Base-by-base conservation (phyloP, 2,888 invertebrate species). In the Nineta flava region DNA sequence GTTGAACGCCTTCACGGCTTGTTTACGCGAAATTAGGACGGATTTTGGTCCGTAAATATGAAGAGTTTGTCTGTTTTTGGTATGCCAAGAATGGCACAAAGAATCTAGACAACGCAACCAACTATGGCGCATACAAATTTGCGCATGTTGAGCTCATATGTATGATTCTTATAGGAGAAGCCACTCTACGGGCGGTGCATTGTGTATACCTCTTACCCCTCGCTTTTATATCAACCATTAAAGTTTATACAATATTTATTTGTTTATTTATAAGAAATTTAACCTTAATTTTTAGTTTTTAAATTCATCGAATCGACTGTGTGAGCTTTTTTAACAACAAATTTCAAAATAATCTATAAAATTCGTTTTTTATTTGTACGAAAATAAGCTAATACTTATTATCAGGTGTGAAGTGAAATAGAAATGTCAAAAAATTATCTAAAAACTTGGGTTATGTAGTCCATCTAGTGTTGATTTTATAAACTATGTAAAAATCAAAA, bases 71-170 rank as follows among this genome's bases (percentile, higher is more conserved):
- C 76, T 75, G 75, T 77, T 77, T 76, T 77, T 86, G 87, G 88
- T 86, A 90, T 90, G 87, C 83, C 78, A 85, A 84, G 88, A 88
- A 90, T 90, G 88, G 84, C 87, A 87, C 86, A 88, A 88, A 87
- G 88, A 90, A 88, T 88, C 87, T 81, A 79, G 85, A 87, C 87
- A 87, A 88, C 87, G 87, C 86, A 83, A 76, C 79, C 79, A 77
- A 74, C 79, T 76, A 79, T 75, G 76, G 83, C 84, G 83, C 83
- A 84, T 73, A 76, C 76, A 75, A 64, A 76, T 76, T 76, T 79
- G 82, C 83, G 83, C 83, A 83, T 79, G 77, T 78, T 77, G 78
- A 78, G 62, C 64, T 62, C 77, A 70, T 68, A 73, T 21, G 44
- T 16, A 77, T 75, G 75, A 75, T 76, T 63, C 62, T 61, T 62